phyloP scores from a whole-genome alignment of 2,888 invertebrate genomes.

The Chymomyza amoena region DNA sequence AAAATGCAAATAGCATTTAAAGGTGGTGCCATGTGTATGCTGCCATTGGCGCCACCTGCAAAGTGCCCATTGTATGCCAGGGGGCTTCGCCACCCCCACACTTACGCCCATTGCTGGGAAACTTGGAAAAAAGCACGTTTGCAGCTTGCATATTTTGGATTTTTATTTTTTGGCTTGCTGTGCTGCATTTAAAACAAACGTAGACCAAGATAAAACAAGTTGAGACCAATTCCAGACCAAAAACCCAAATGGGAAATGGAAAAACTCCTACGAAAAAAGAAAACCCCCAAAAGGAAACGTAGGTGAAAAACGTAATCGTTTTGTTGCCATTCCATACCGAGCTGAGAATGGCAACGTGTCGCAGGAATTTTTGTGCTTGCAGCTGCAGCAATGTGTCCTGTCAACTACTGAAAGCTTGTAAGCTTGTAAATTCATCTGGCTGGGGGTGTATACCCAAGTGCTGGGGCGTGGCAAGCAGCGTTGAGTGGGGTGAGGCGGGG shows the following conservation, averaged over 20 bases:
- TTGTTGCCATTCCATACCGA: too few species aligned
- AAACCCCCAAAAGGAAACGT: too few species aligned
- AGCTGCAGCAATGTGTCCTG: neutral
- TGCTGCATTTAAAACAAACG: neutral
- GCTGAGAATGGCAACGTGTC: neutral
- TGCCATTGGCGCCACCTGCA: neutral
- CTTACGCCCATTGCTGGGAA: neutral
- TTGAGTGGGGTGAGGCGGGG: too few species aligned
- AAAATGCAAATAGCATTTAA: slow-evolving; percentile 7
- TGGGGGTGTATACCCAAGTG: neutral
- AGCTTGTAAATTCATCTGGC: neutral
- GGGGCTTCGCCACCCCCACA: neutral
- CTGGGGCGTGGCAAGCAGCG: neutral
- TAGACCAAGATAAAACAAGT: neutral
- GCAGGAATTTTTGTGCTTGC: neutral
- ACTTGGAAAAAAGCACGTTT: neutral
- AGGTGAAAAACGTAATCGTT: neutral
- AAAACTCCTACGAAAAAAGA: neutral
- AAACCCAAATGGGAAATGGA: neutral
- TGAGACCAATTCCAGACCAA: neutral
- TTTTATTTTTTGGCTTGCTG: neutral
- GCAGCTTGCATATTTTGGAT: neutral
- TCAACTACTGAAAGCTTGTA: neutral
- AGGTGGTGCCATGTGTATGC: neutral
- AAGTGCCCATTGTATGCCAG: neutral